These are phyloP conservation scores for Phoxinus dragarum DNA, from an alignment of 2,797 vertebrate species.

Conservation along the genomic window DNA sequence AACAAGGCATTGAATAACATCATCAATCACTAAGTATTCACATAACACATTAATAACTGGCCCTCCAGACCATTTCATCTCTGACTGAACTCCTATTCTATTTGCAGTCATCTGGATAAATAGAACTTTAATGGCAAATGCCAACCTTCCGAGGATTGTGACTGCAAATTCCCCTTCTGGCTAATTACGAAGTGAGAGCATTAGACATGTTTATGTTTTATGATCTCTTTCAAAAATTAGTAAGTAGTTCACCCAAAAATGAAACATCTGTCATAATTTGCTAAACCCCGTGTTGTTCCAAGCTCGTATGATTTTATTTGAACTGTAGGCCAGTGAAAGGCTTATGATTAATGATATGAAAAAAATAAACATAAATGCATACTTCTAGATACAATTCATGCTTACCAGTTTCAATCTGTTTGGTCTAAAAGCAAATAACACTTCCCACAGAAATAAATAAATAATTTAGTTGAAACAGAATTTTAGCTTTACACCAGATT, in stretches of 20 bases:
- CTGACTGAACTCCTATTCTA: conserved; percentile 6
- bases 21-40: conserved; percentile 14
- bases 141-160: conserved; percentile 7
- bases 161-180: conserved; percentile 15
- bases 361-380: background rate
- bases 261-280: background rate
- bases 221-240: background rate
- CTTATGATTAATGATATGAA: background rate
- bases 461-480: too few relatives aligned
- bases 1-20: conserved; percentile 3
- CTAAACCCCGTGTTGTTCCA: background rate
- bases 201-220: background rate
- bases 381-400: background rate
- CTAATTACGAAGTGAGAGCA: conserved; percentile 9
- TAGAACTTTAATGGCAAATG: conserved; percentile 32
- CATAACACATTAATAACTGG: conserved; percentile 37
- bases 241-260: background rate
- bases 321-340: background rate
- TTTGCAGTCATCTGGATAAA: background rate
- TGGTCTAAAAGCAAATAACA: too few relatives aligned
- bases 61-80: conserved; percentile 21
- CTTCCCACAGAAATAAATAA: too few relatives aligned
- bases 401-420: too few relatives aligned
- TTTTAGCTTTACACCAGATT: too few relatives aligned
- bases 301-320: background rate